Percentiles rank a stretch among this genome's conserved stretches.
Evolutionary conservation across 2,797 vertebrate species (phyloP).

Genomic region (Emys orbicularis): DNA sequence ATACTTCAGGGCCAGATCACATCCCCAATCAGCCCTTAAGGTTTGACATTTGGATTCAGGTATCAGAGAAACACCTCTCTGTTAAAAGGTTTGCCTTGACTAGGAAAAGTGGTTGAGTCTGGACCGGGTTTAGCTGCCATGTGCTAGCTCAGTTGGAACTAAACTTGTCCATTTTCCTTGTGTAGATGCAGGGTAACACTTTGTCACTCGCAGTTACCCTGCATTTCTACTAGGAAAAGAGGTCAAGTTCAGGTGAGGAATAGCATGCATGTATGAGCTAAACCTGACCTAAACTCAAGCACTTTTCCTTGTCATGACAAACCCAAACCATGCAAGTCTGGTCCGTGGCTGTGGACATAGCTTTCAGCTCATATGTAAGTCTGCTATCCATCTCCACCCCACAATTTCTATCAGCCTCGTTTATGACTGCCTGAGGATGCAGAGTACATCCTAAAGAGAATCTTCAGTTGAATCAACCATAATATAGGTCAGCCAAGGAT

Average conservation of each 20-base stretch:
- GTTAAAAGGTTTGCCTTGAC: neutral
- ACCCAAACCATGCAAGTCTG: neutral
- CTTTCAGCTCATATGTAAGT: neutral
- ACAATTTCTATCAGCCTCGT: neutral
- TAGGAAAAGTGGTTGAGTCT: neutral
- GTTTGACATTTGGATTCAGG: neutral
- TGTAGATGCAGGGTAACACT: neutral
- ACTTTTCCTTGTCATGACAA: neutral
- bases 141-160: neutral
- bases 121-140: neutral
- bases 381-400: neutral
- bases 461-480: rapidly evolving
- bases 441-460: neutral
- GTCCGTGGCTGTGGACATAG: neutral
- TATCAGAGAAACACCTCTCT: neutral
- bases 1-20: neutral
- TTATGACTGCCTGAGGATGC: neutral
- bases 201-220: neutral
- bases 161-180: neutral
- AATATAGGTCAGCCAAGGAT: neutral
- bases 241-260: neutral
- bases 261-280: neutral
- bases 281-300: neutral
- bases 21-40: neutral
- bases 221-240: neutral